Base-by-base conservation (phyloP, 2,888 invertebrate genomes). In the Odontocerum albicorne region DNA sequence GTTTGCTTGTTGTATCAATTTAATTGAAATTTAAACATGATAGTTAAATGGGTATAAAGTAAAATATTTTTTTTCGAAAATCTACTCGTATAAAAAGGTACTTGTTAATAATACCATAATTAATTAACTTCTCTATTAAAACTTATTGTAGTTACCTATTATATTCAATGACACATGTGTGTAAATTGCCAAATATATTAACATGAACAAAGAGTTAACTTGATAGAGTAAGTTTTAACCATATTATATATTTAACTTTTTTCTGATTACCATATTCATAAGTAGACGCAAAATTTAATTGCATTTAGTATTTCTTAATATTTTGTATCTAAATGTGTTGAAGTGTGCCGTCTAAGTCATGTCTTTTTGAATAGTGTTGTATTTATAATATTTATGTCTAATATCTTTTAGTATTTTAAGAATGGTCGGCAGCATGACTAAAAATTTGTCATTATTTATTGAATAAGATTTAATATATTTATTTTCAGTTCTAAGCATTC, bases 261-360 rank as follows among this genome's bases (percentile, higher is more conserved):
- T 31, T 44, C 44, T 31, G 44, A 44, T 44, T 44, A 44, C 44
- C 44, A 44, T 44, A 44, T 12, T 44, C 8, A 31, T 31, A 44
- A 32, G 44, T n/a, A n/a, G n/a, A n/a, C n/a, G n/a, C n/a, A n/a
- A 16, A 32, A 32, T 22, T 39, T 15, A 42, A 42, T 27, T 22
- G 7, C 27, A 13, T 27, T 12, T 35, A 35, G 2, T 35, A 17
- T 16, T 32, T 32, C 32, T 31, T 44, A 44, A 12, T 44, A 17
- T 31, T 44, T 16, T 31, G n/a, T 21, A 17, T 44, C 16, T 31
- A 44, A 16, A 44, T 44, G 31, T n/a, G 4, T 16, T 42, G 32
- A 32, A 19, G 52, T 53, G 46, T 53, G 52, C 22, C 39, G 45
- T 53, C 52, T 53, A 53, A 53, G 52, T 53, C 52, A 53, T 42